Percentiles rank a stretch among this genome's conserved stretches.
Evolutionary conservation across 2,888 invertebrate genomes (phyloP).

Genomic region (Eristalinus sepulchralis): DNA sequence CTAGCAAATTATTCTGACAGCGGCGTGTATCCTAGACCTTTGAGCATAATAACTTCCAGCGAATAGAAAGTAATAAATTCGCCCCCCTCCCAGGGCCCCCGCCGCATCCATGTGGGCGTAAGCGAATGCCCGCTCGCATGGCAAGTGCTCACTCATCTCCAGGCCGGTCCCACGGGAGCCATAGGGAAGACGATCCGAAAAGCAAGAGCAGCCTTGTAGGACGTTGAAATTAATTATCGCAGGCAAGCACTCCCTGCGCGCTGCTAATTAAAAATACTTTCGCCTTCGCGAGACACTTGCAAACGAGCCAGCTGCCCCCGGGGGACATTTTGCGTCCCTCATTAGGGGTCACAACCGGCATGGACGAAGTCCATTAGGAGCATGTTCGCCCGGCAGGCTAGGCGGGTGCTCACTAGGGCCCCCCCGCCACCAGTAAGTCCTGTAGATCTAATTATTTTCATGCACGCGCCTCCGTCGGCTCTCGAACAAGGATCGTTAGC

Average conservation of each 20-base stretch:
- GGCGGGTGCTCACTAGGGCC: conserved; percentile 17
- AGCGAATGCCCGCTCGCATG: conserved; percentile 42
- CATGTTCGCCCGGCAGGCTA: conserved; percentile 46
- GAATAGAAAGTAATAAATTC: conserved; percentile 60
- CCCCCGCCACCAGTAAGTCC: conserved; percentile 64
- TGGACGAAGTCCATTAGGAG: conserved; percentile 63
- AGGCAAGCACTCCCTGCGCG: conserved; percentile 28
- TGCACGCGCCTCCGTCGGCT: conserved; percentile 58
- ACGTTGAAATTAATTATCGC: conserved; percentile 63
- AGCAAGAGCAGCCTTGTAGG: conserved; percentile 58
- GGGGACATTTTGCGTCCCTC: conserved; percentile 42
- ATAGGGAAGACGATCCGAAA: conserved; percentile 40
- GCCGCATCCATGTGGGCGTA: conserved; percentile 19
- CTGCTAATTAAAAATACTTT: conserved; percentile 70
- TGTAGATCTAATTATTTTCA: conserved; percentile 69
- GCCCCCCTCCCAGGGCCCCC: conserved; percentile 26
- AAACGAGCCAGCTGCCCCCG: background rate
- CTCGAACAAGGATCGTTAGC: conserved; percentile 67
- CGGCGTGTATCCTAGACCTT: conserved; percentile 37
- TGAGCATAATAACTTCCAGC: conserved; percentile 45
- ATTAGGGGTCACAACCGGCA: conserved; percentile 64
- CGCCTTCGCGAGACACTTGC: conserved; percentile 70
- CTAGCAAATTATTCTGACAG: conserved; percentile 60
- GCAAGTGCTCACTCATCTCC: conserved; percentile 41
- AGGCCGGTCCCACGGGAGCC: conserved; percentile 41